Base-by-base conservation (phyloP, 2,888 invertebrate species). In the Octodonta nipae region DNA sequence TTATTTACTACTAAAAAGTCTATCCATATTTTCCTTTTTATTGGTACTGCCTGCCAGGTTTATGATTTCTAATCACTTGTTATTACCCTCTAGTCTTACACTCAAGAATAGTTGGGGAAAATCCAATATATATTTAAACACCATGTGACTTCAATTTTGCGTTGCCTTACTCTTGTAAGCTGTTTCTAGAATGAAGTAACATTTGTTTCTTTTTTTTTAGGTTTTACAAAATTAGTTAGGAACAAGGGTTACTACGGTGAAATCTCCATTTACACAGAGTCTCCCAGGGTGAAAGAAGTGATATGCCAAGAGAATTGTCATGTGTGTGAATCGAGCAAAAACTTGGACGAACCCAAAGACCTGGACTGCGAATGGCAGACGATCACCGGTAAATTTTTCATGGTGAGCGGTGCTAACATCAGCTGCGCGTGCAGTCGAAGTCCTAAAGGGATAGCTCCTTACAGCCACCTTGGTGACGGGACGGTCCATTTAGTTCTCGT, bases 381-480 rank as follows among this genome's bases (percentile, higher is more conserved):
- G 8, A 66, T 84, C 8, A 66, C 69, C 35, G 84, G 84, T 1
- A 75, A 71, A 55, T 82, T 76, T 57, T 75, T 80, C 46, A 81
- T 81, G 67, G 73, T 86, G 10, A 82, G 78, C 47, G 75, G 78
- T 29, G 78, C 81, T 13, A 79, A 81, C 50, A 74, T 83, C 28
- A 77, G 78, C 24, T 85, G 85, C 54, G 73, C 78, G 14, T 84
- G 84, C 55, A 66, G 70, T 11, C 68, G 78, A 40, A 75, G 76
- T 48, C 82, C 81, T 1, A 71, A 75, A 50, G 86, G 86, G 27
- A 75, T 83, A 46, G 78, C 84, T 26, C 82, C 81, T 1, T 74
- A 71, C 47, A 76, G 78, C 54, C 85, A 86, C 56, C 63, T 84
- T 22, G 83, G 84, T 1, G 82, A 86, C 58, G 86, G 86, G 15